Percentiles rank a stretch among this genome's conserved stretches.
Evolutionary conservation across 1,140 invertebrate genomes (phyloP).

Genomic region (Brachionus plicatilis): DNA sequence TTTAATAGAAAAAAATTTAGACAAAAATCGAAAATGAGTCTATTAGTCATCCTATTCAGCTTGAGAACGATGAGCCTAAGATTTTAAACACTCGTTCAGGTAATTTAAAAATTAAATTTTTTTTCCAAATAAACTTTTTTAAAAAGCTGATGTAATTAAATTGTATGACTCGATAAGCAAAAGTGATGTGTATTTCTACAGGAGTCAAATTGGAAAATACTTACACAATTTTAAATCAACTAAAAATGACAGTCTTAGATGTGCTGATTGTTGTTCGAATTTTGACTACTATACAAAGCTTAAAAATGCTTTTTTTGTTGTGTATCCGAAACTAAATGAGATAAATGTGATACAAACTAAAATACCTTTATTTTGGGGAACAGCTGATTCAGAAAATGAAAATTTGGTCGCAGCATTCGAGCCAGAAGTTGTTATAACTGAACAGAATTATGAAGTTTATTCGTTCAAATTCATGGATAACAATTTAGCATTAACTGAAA

Average conservation of each 20-base stretch:
- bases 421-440: background rate
- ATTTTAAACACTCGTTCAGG: background rate
- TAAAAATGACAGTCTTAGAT: background rate
- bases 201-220: background rate
- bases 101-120: background rate
- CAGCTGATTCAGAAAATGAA: background rate
- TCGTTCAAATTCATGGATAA: background rate
- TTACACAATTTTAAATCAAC: background rate
- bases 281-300: background rate
- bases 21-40: background rate
- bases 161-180: background rate
- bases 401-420: background rate
- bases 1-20: background rate
- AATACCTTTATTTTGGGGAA: background rate
- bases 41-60: background rate
- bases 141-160: background rate
- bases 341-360: background rate
- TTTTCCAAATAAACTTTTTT: background rate
- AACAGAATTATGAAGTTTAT: background rate
- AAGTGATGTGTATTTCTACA: background rate
- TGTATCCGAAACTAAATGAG: slow-evolving; percentile 5
- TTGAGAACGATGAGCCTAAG: background rate
- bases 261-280: background rate
- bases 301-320: background rate
- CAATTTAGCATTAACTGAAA: background rate